Base-by-base conservation (phyloP, 1,140 invertebrate genomes). In the Eulimnadia texana region DNA sequence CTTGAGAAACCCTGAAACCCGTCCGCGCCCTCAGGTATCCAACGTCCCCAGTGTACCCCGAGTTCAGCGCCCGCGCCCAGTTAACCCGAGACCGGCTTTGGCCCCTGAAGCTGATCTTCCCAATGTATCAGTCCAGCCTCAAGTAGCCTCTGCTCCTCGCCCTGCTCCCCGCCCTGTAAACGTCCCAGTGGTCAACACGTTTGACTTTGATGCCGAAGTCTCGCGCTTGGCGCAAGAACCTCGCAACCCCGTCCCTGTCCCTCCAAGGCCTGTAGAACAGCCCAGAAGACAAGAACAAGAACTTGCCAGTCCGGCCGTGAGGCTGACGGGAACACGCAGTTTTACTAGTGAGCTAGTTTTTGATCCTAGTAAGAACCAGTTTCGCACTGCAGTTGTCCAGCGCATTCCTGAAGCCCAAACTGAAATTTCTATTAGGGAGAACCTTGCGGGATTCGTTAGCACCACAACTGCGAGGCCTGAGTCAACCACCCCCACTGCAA, bases 311-410 rank as follows among this genome's bases (percentile, higher is more conserved):
- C 55, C 28, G 6, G 10, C 3, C 16, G 27, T 27, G 23, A 27
- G 27, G 28, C 55, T 20, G 24, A 58, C 55, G 13, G 55, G 55
- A 29, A 58, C 55, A 13, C 60, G 60, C 3, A 61, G 50, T 24
- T 61, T 61, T 23, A 51, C 60, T 20, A 61, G 49, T 23, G 84
- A 88, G 67, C 72, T 88, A 6, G 78, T 88, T 0, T 88, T 80
- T 72, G 85, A 89, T 72, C 85, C 84, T 47, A 69, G 78, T n/a
- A 82, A 80, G 64, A 85, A 85, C 61, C 82, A 85, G 68, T 88
- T 88, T 77, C 84, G 87, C 67, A 86, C 85, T 13, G 82, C 86
- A 63, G 74, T 87, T 25, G 87, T 82, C 74, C 86, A 88, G 72
- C 78, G 78, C 28, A 72, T 88, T 53, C 85, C 86, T 16, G 84